A percentile compares a stretch with the other conserved stretches of the same genome.
Conservation (phyloP, 2,888 invertebrate genomes). For the Diaprepes abbreviatus region DNA sequence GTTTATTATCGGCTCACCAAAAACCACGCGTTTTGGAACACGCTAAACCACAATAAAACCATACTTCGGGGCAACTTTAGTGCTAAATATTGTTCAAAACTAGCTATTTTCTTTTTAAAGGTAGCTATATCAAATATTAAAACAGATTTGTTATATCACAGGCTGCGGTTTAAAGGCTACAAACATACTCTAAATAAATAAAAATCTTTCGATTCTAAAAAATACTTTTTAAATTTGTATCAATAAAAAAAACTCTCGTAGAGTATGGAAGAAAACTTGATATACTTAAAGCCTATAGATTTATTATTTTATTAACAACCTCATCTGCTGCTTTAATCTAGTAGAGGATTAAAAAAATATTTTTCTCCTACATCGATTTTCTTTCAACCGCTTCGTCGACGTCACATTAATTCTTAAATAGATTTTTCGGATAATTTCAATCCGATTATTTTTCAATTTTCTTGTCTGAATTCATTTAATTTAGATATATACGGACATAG, state of each 20-base stretch:
- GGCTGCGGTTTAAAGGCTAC: too few relatives aligned
- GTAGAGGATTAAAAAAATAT: slow-evolving; percentile 5
- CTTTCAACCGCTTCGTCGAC: not conserved
- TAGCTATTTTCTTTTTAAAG: too few relatives aligned
- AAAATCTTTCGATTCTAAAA: not conserved
- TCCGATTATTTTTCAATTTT: slow-evolving; percentile 5
- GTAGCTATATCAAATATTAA: too few relatives aligned
- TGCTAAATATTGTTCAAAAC: too few relatives aligned
- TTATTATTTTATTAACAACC: not conserved
- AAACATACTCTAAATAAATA: not conserved
- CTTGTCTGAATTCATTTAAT: not conserved
- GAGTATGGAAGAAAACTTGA: not conserved
- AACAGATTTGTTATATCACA: too few relatives aligned
- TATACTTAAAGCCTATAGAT: not conserved
- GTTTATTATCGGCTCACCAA: too few relatives aligned
- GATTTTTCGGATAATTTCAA: slow-evolving; percentile 6
- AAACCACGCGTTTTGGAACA: too few relatives aligned
- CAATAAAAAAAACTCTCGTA: not conserved
- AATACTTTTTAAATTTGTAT: not conserved
- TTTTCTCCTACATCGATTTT: slow-evolving; percentile 3
- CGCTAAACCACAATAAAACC: too few relatives aligned
- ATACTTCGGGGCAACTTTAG: too few relatives aligned
- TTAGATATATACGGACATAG: too few relatives aligned
- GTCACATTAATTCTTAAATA: slow-evolving; percentile 5
- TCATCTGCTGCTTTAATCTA: not conserved